Evolutionary conservation across 64 coral and sea anemone species (phyloP), one percentile per base, ranked within the genome.

Genomic region (Dendrophyllia cribrosa): DNA sequence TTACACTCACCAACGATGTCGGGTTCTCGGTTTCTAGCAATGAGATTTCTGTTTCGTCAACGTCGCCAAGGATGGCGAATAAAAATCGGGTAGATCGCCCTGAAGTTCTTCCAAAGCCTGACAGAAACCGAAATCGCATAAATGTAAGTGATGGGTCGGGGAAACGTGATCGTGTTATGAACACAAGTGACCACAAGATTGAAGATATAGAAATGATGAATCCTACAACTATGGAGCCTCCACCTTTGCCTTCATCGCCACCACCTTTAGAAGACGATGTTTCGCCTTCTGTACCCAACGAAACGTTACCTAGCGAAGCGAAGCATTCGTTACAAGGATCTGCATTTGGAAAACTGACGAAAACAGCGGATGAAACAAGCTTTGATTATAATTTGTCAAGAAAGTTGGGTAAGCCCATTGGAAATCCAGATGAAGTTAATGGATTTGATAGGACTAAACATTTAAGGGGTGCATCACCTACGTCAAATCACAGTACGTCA

Each of bases 231-330:
- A 24, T 61, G 5, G 44, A 66, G 48, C 80, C 80, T 9, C 80
- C 80, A 14, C 80, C 80, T 66, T 50, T 83, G 6, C 80, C 80
- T 49, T 48, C 80, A 20, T 83, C 80, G 3, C 60, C 60, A 13
- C 80, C 80, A 3, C 80, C 80, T 48, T 66, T 83, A 62, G 80
- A 83, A 8, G 62, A 66, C 59, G 72, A 49, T 16, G 72, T 75
- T 49, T 75, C 47, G 16, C 10, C 43, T 75, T 75, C 72, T 75
- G 45, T 49, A 47, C 14, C 72, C 7, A 49, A 75, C 17, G 26
- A 67, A 46, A 83, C 78, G 24, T 20, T 51, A 20, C 46, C 5
- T 14, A 11, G 16, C 21, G 80, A 83, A 49, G 16, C 2, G n/a
- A 83, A 63, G 16, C 45, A 13, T 66, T 50, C 20, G 66, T 21